Evolutionary conservation across 1,140 invertebrate species (phyloP), one percentile per base, ranked within the genome.

Genomic region (Drosophila novamexicana): DNA sequence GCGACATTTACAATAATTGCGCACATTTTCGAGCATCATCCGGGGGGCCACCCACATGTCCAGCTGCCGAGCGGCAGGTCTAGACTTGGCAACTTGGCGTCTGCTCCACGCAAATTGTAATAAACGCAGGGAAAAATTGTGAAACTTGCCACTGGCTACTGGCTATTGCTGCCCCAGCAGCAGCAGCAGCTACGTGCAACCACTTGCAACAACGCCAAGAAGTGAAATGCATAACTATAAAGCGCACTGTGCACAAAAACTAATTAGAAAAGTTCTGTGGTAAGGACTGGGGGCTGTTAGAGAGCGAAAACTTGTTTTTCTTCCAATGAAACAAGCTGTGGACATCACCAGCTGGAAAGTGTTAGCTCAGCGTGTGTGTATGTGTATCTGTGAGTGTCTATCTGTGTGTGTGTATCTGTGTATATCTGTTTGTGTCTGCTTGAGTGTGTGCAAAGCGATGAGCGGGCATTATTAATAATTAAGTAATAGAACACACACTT

Each of bases 261-360:
- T 74, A 74, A 74, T 74, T 74, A 74, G 65, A 74, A 74, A 74
- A 74, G 57, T 74, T 74, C 71, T 74, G 65, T 52, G 57, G 65
- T 7, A 14, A 36, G 34, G 22, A 29, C 22, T 29, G 22, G 22
- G 40, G 22, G 6, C 54, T 12, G 10, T 16, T 12, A 22, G 14
- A 37, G 53, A 14, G 18, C 22, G 34, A 16, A 45, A 49, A 71
- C 54, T 67, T 73, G 70, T 73, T 54, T 67, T 66, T 58, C 69
- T 72, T 59, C 5, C 18, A 58, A 49, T 57, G 18, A 57, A 34
- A 67, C 37, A 59, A 47, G 54, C 54, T 72, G 69, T 66, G 63
- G 69, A 72, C 69, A 66, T 58, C 44, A 18, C n/a, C 37, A 61
- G 56, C 63, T 67, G 70, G 47, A 47, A 34, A 45, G 22, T 67